These are phyloP conservation scores for Sphaerophoria taeniata DNA, from an alignment of 2,888 invertebrate species.

Conservation along the genomic window DNA sequence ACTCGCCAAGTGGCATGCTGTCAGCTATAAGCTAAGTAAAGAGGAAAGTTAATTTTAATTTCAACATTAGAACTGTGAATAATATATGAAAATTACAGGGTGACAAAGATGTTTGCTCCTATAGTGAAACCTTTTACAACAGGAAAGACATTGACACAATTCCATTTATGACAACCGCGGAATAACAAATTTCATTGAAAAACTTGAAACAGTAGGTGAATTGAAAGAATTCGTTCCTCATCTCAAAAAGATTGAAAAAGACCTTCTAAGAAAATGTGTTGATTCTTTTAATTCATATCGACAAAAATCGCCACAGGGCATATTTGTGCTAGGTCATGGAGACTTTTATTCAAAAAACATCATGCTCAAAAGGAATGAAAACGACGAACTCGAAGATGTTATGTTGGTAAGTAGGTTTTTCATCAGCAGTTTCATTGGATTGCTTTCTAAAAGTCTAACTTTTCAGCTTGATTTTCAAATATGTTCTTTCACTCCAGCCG, in stretches of 20 bases:
- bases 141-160: not conserved
- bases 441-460: too few species aligned
- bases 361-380: conserved; percentile 75
- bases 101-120: not conserved
- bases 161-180: not conserved
- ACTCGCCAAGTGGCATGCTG: too few species aligned
- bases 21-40: too few species aligned
- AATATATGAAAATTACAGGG: too few species aligned
- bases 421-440: not conserved
- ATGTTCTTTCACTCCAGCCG: conserved; percentile 75
- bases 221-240: conserved; percentile 5
- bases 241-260: not conserved
- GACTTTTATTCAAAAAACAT: conserved; percentile 78
- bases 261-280: not conserved
- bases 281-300: not conserved
- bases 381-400: conserved; percentile 11
- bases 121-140: not conserved
- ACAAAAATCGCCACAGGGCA: not conserved
- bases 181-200: not conserved
- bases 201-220: conserved; percentile 6
- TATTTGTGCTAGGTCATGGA: conserved; percentile 75
- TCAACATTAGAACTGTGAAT: too few species aligned
- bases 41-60: not conserved
- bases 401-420: not conserved
- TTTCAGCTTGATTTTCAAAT: conserved; percentile 77